Evolutionary conservation across 2,888 invertebrate genomes (phyloP).

Genomic region (Ophioninae sp.): DNA sequence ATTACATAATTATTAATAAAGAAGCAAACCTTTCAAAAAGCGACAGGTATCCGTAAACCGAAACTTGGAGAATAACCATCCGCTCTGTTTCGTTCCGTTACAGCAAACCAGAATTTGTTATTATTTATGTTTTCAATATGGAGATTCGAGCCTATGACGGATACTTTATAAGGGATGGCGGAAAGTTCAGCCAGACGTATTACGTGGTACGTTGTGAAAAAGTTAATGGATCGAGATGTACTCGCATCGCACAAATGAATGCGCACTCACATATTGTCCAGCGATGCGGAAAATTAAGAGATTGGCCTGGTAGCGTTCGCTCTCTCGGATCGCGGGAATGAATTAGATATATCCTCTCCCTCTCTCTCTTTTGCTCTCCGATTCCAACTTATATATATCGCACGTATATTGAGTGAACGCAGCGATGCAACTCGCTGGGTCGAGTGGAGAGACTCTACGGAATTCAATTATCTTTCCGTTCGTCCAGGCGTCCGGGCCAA

Average conservation of each 20-base stretch:
- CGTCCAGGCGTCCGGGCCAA: constrained; percentile 65
- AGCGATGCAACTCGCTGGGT: constrained; percentile 25
- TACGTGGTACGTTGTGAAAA: constrained; percentile 41
- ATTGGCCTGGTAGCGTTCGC: constrained; percentile 63
- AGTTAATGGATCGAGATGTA: constrained; percentile 61
- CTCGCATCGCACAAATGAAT: constrained; percentile 61
- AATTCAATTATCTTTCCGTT: constrained; percentile 75
- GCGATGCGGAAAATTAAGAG: constrained; percentile 75
- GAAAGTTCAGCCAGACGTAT: constrained; percentile 59
- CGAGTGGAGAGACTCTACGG: constrained; percentile 61
- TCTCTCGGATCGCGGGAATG: constrained; percentile 37
- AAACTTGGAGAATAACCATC: too few species aligned
- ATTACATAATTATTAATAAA: too few species aligned
- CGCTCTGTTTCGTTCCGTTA: too few species aligned
- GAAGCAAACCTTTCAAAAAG: too few species aligned
- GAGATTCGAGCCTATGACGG: neutral
- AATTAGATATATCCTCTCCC: constrained; percentile 37
- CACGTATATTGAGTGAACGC: constrained; percentile 22
- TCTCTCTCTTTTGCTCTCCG: constrained; percentile 6
- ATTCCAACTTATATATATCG: neutral
- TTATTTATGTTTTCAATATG: neutral
- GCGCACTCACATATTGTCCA: constrained; percentile 69
- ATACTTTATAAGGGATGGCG: neutral
- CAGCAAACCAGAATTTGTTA: neutral
- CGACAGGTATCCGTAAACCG: too few species aligned